Evolutionary conservation across 2,113 vertebrate species (phyloP).

Genomic region (Phylloscopus trochiloides): DNA sequence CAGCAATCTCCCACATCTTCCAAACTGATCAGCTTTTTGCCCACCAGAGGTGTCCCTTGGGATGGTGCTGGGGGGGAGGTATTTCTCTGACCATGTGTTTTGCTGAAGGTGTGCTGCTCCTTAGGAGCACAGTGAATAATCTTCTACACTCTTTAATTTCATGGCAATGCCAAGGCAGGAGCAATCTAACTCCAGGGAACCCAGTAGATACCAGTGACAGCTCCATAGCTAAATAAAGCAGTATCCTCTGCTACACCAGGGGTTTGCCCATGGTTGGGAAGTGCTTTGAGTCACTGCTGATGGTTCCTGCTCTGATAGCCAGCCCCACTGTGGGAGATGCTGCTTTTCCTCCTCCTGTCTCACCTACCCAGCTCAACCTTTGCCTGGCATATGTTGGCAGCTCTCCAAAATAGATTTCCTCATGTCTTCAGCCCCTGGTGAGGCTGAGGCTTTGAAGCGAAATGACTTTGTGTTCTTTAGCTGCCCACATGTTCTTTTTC

Average conservation of each 20-base stretch:
- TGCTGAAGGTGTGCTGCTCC: background rate
- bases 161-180: background rate
- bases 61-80: background rate
- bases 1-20: background rate
- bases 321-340: fast-evolving
- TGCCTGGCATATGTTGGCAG: fast-evolving
- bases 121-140: background rate
- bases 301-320: background rate
- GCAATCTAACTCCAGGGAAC: background rate
- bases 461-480: background rate
- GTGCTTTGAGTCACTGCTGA: background rate
- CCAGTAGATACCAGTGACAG: background rate
- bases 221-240: background rate
- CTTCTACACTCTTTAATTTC: background rate
- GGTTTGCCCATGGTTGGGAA: background rate
- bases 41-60: background rate
- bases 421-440: background rate
- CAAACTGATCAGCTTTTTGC: background rate
- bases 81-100: background rate
- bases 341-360: background rate
- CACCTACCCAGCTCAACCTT: background rate
- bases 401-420: background rate
- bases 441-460: background rate
- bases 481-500: fast-evolving
- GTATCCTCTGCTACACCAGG: background rate